These are phyloP conservation scores for Amyelois transitella DNA, from an alignment of 1,140 invertebrate species.

Conservation along the genomic window DNA sequence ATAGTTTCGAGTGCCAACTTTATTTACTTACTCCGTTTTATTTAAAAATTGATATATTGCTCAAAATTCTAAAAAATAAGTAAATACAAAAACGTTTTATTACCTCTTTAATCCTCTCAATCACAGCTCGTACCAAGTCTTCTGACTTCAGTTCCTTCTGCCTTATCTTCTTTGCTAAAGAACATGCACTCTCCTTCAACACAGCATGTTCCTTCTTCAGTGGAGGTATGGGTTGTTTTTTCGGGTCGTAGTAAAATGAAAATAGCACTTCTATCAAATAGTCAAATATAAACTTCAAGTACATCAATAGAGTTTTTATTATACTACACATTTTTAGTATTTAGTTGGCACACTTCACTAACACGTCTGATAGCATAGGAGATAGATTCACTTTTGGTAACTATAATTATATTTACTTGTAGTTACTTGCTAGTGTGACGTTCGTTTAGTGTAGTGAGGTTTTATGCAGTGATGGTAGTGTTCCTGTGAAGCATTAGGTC, in stretches of 20 bases:
- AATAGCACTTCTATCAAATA: slow-evolving; percentile 57
- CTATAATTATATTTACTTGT: no score
- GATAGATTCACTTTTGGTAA: neutral
- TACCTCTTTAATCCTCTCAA: slow-evolving; percentile 86
- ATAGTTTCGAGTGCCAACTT: no score
- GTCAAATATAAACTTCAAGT: slow-evolving; percentile 41
- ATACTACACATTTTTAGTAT: neutral
- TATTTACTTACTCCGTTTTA: no score
- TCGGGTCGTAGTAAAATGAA: slow-evolving; percentile 74
- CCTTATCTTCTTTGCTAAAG: slow-evolving; percentile 80
- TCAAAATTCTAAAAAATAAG: neutral
- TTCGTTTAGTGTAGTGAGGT: no score
- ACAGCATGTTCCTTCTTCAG: slow-evolving; percentile 75
- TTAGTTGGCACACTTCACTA: no score
- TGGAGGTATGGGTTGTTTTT: slow-evolving; percentile 73
- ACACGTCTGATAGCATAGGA: no score
- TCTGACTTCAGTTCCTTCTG: slow-evolving; percentile 78
- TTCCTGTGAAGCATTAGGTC: no score
- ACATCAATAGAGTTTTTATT: slow-evolving; percentile 26
- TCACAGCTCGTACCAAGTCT: slow-evolving; percentile 83
- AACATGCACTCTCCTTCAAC: slow-evolving; percentile 78
- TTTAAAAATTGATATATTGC: no score
- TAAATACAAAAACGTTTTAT: slow-evolving; percentile 7
- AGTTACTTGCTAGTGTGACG: no score
- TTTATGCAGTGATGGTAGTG: no score